Conservation (phyloP, 2,888 invertebrate species). For the Stenodema calcarata region DNA sequence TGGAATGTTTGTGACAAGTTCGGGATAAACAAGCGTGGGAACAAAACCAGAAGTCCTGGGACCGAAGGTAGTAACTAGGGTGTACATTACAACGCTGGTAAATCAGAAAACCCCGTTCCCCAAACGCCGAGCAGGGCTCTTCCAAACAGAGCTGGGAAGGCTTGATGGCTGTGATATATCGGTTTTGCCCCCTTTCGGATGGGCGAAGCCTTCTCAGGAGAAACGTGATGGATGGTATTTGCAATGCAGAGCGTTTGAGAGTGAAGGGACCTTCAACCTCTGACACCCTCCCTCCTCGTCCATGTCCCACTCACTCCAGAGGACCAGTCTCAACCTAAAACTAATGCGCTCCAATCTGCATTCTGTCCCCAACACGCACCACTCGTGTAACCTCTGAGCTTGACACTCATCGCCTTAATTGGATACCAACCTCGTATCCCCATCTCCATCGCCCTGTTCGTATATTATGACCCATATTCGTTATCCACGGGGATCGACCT, state of each 20-base stretch:
- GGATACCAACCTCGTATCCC: background rate
- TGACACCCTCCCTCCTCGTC: too few species aligned
- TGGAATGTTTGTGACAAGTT: conserved; percentile 3
- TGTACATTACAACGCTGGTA: conserved; percentile 5
- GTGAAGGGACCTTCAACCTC: background rate
- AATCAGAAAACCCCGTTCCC: background rate
- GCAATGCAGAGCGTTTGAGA: conserved; percentile 31
- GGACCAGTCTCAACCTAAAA: conserved; percentile 26
- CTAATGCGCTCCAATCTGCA: conserved; percentile 47
- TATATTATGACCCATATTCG: background rate
- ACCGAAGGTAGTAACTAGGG: background rate
- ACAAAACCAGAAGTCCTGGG: background rate
- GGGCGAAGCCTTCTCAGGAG: conserved; percentile 19
- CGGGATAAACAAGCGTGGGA: background rate
- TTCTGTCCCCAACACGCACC: conserved; percentile 44
- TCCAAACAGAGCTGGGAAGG: background rate
- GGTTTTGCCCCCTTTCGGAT: background rate
- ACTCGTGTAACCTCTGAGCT: conserved; percentile 41
- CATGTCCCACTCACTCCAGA: too few species aligned
- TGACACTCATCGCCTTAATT: conserved; percentile 34
- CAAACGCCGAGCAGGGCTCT: background rate
- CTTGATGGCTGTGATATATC: conserved; percentile 9
- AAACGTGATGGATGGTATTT: conserved; percentile 35
- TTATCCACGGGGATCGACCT: background rate
- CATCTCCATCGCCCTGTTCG: background rate